These are phyloP conservation scores for Gymnosoma rotundatum DNA, from an alignment of 2,888 invertebrate genomes.

Conservation along the genomic window DNA sequence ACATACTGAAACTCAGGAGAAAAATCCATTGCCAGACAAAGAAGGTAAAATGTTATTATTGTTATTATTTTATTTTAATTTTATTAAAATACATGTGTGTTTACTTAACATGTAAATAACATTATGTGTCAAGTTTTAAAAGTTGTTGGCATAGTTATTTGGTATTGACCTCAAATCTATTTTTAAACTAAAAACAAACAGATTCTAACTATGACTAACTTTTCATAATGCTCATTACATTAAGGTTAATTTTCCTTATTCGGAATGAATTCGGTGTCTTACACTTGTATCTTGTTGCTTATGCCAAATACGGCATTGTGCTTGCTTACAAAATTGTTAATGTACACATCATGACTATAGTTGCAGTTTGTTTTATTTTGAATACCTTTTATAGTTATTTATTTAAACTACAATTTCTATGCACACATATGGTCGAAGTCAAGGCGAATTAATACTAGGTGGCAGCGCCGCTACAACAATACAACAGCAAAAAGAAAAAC, in stretches of 20 bases:
- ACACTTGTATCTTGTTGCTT: conserved; percentile 38
- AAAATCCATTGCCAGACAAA: conserved; percentile 96
- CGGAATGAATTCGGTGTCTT: conserved; percentile 39
- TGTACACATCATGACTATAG: conserved; percentile 12
- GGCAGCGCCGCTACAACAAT: too few relatives aligned
- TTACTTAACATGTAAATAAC: background rate
- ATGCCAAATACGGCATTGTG: conserved; percentile 51
- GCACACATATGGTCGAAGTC: background rate
- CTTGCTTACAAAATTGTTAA: conserved; percentile 42
- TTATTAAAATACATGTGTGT: too few relatives aligned
- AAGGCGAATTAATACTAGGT: too few relatives aligned
- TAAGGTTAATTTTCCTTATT: conserved; percentile 58
- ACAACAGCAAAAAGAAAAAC: too few relatives aligned
- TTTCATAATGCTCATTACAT: conserved; percentile 14
- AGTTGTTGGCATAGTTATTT: background rate
- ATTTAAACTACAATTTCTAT: conserved; percentile 28
- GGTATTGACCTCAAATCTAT: conserved; percentile 59
- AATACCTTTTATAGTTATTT: conserved; percentile 48
- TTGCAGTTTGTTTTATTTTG: conserved; percentile 6
- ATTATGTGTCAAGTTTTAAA: conserved; percentile 9
- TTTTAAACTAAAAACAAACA: background rate
- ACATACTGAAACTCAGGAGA: conserved; percentile 95
- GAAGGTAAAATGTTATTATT: conserved; percentile 90
- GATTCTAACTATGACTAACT: conserved; percentile 39
- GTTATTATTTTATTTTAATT: background rate